A percentile compares a stretch with the other conserved stretches of the same genome.
Conservation (phyloP, 2,797 vertebrate species). For the Pogoniulus pusillus region DNA sequence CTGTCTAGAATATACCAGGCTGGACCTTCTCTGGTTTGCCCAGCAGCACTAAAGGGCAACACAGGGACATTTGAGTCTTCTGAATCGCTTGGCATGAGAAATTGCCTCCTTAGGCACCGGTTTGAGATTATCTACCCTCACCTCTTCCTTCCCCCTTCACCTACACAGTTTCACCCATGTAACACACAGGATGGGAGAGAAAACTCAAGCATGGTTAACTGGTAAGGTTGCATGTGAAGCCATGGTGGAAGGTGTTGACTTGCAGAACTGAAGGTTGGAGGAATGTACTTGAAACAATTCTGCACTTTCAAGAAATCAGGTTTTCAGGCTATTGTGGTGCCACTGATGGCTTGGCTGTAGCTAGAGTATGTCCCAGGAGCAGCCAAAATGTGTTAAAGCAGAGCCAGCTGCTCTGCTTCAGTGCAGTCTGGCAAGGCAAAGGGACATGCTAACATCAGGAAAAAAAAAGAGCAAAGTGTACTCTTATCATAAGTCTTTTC, state of each 20-base stretch:
- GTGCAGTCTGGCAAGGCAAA: background rate
- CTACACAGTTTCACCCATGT: background rate
- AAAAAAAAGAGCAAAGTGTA: background rate
- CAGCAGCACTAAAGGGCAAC: background rate
- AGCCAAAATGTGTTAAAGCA: background rate
- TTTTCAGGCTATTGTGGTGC: background rate
- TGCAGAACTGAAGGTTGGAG: background rate
- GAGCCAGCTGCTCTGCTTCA: background rate
- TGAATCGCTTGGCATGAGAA: background rate
- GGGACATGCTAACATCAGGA: background rate
- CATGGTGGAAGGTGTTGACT: background rate
- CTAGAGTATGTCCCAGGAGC: background rate
- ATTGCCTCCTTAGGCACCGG: background rate
- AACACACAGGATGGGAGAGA: background rate
- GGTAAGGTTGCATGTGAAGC: background rate
- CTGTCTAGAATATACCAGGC: background rate
- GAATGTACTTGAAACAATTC: background rate
- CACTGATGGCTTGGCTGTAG: background rate
- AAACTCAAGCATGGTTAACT: background rate
- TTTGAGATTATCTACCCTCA: background rate
- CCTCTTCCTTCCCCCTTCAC: background rate
- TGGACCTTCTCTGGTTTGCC: background rate
- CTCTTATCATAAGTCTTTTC: fast-evolving
- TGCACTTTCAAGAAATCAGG: background rate
- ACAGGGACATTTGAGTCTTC: background rate